Conservation (phyloP, 2,113 vertebrate species). For the Antigone vipio region DNA sequence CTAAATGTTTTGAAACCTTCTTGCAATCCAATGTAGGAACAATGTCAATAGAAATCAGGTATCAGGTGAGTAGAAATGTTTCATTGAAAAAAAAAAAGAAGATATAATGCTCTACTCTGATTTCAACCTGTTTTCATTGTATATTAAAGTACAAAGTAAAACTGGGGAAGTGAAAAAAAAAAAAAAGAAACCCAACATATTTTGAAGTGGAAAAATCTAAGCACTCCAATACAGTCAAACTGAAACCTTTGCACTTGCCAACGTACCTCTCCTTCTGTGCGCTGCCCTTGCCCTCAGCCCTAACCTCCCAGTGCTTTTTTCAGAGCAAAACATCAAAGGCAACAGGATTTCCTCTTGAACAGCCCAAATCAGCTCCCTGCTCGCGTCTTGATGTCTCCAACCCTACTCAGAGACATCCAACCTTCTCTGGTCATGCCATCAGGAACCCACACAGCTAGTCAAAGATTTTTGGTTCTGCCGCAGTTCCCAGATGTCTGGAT, state of each 20-base stretch:
- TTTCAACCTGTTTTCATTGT: background rate
- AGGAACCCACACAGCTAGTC: background rate
- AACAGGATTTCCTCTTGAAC: background rate
- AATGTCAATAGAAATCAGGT: background rate
- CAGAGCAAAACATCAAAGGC: background rate
- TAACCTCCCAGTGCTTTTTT: background rate
- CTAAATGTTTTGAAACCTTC: background rate
- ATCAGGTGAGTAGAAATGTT: background rate
- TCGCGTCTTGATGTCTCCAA: fast-evolving
- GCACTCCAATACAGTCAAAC: background rate
- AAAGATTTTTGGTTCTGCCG: background rate
- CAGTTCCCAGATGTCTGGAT: background rate
- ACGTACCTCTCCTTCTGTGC: background rate
- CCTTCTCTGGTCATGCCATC: background rate
- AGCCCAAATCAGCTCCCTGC: background rate
- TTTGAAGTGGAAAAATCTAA: background rate
- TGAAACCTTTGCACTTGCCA: background rate
- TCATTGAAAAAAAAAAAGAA: background rate
- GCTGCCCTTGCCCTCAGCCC: background rate
- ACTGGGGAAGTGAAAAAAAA: background rate
- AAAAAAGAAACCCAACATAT: fast-evolving
- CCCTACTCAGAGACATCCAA: background rate
- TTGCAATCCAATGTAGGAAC: background rate
- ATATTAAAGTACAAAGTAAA: background rate
- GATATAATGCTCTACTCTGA: background rate